These are phyloP conservation scores for Dipodomys merriami DNA, from an alignment of 2,113 vertebrate species.

Conservation along the genomic window DNA sequence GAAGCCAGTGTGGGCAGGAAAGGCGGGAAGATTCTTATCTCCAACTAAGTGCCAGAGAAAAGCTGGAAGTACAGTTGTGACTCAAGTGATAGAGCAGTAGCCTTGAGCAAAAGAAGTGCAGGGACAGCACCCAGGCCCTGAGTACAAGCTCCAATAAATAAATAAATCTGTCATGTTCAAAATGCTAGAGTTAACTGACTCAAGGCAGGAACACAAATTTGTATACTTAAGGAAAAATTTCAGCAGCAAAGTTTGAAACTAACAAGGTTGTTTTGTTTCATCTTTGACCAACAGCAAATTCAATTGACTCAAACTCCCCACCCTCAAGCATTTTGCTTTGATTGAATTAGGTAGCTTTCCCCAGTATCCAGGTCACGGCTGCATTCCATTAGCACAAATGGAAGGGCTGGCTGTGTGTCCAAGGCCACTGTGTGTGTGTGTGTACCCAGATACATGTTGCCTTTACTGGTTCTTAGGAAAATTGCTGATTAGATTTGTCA, in stretches of 20 bases:
- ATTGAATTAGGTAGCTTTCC: constrained; percentile 7
- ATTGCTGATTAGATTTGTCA: neutral
- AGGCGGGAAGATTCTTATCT: no score
- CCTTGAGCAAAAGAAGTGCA: no score
- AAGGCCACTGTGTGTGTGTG: fast-evolving
- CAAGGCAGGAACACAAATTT: neutral
- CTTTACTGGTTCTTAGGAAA: constrained; percentile 4
- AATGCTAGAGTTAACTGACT: neutral
- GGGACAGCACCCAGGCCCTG: no score
- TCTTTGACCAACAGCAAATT: constrained; percentile 57
- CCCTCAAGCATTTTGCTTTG: neutral
- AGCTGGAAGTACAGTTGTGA: no score
- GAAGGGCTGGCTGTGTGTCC: neutral
- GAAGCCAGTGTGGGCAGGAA: no score
- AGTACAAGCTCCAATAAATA: neutral
- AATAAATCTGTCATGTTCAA: constrained; percentile 42
- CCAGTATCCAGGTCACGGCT: neutral
- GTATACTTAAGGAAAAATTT: neutral
- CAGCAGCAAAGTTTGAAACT: constrained; percentile 29
- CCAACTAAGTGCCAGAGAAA: no score
- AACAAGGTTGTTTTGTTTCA: constrained; percentile 54
- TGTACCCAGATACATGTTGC: neutral
- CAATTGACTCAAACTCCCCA: neutral
- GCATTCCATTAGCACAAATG: constrained; percentile 1
- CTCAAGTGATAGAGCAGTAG: no score